Base-by-base conservation (phyloP, 2,888 invertebrate genomes). In the Nomada lathburiana region DNA sequence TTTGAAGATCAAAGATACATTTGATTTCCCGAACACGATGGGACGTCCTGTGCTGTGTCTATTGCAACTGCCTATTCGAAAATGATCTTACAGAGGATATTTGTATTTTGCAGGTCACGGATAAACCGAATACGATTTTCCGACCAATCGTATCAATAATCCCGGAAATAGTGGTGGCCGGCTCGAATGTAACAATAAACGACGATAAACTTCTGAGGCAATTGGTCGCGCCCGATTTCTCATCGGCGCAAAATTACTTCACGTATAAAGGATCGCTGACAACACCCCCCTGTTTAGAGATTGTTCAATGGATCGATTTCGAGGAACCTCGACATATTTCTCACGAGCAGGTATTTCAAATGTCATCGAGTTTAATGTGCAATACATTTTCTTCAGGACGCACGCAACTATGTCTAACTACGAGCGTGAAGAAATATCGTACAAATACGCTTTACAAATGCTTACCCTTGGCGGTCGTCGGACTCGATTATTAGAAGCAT, bases 261-360 rank as follows among this genome's bases (percentile, higher is more conserved):
- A 98, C 97, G 0, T 98, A 98, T 92, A 95, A 95, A 62, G 98
- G 98, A 0, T 98, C 98, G 0, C 93, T 98, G 85, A 98, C 98
- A 4, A 98, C 98, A 2, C 98, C 98, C 2, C 98, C 98, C 0
- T 97, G 97, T 88, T 95, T 95, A 29, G 98, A 98, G 94, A 96
- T 97, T 67, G 98, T 98, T 57, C 96, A 96, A 57, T 98, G 98
- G 98, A 96, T 98, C 77, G 97, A 98, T 89, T 97, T 97, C 90
- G 96, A 96, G 88, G 95, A 96, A 80, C 96, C 97, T 0, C 96
- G 98, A 9, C 93, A 94, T 82, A 94, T 97, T 75, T 96, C 96
- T 0, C 96, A 96, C 85, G 94, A 95, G 59, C 96, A 97, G 95
- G 97, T 96, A 92, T 65, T 20, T 55, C 29, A 4, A 62, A 72